Evolutionary conservation across 2,113 vertebrate species (phyloP).

Genomic region (Eclectus roratus): DNA sequence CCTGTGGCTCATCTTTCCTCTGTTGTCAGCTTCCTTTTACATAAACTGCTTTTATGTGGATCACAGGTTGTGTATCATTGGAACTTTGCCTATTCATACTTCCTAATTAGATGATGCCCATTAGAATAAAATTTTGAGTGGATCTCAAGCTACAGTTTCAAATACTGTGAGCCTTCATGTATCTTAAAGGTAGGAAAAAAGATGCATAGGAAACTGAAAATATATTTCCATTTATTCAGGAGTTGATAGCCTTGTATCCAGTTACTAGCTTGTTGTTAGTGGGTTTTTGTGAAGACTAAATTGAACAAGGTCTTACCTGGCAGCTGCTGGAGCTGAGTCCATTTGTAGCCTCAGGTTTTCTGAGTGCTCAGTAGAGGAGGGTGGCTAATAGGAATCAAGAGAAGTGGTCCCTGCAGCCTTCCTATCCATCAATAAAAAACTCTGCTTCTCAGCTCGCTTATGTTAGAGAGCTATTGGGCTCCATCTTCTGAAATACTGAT

Average conservation of each 20-base stretch:
- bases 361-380: neutral
- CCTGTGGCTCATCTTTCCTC: neutral
- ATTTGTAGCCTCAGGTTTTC: neutral
- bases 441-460: neutral
- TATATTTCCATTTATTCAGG: neutral
- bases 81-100: neutral
- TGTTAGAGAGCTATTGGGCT: neutral
- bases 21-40: neutral
- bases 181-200: neutral
- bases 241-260: neutral
- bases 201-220: neutral
- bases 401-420: neutral
- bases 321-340: neutral
- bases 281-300: neutral
- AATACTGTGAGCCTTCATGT: neutral
- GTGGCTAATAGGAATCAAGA: neutral
- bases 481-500: neutral
- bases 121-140: neutral
- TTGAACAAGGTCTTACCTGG: neutral
- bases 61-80: neutral
- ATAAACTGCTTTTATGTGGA: neutral
- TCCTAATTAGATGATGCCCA: neutral
- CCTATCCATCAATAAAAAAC: neutral
- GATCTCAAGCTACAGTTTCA: neutral
- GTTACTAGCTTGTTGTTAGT: neutral